Percentiles rank a stretch among this genome's conserved stretches.
Conservation (phyloP, 2,797 vertebrate species). For the Rhynchotus rufescens region DNA sequence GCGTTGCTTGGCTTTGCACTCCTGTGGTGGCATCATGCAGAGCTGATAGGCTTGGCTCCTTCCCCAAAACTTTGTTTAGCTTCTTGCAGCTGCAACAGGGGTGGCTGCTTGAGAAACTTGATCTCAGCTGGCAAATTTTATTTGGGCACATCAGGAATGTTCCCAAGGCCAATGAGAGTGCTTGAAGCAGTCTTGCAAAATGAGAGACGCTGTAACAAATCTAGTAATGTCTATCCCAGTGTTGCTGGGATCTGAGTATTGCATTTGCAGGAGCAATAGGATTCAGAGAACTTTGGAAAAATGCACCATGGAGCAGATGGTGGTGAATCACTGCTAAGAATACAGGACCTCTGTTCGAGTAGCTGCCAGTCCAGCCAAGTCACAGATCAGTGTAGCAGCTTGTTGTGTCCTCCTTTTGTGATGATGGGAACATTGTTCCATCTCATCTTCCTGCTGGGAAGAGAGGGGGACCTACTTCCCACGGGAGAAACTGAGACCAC, state of each 20-base stretch:
- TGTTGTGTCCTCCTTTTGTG: not conserved
- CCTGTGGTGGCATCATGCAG: not conserved
- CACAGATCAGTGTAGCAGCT: not conserved
- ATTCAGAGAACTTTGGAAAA: constrained; percentile 17
- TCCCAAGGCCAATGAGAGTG: not conserved
- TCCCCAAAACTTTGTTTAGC: not conserved
- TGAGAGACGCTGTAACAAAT: constrained; percentile 1
- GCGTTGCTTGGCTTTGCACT: not conserved
- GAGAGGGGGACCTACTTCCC: not conserved
- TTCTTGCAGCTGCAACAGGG: not conserved
- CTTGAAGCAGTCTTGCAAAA: constrained; percentile 55
- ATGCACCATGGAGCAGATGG: not conserved
- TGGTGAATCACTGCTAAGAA: not conserved
- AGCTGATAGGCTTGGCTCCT: not conserved
- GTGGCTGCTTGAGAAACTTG: constrained; percentile 21
- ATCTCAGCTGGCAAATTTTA: not conserved
- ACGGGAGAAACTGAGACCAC: constrained; percentile 2
- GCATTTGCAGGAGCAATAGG: not conserved
- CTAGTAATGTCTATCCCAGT: not conserved
- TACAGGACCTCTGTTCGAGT: constrained; percentile 2
- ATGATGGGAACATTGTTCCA: constrained; percentile 20
- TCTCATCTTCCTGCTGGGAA: not conserved
- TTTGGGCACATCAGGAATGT: not conserved
- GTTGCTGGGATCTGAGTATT: not conserved
- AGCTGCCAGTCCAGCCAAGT: not conserved